A percentile compares a stretch with the other conserved stretches of the same genome.
These are phyloP conservation scores for Tigriopus japonicus DNA, from an alignment of 1,140 invertebrate genomes.

Conservation along the genomic window DNA sequence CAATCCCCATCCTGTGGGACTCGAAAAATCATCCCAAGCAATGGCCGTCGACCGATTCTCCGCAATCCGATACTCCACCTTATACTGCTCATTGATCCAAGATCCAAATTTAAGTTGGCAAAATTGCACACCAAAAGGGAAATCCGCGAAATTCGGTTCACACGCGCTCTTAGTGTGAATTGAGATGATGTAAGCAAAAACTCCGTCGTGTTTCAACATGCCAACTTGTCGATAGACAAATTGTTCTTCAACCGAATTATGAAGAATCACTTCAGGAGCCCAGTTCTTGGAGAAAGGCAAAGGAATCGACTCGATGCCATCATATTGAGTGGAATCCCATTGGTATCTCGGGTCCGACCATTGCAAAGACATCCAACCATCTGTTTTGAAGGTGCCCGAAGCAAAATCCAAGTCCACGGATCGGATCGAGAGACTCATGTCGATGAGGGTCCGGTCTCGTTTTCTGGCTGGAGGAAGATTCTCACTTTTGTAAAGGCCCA, in stretches of 20 bases:
- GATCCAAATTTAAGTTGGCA: conserved; percentile 1
- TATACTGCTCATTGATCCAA: conserved; percentile 3
- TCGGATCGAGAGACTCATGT: neutral
- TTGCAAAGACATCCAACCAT: neutral
- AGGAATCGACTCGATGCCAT: neutral
- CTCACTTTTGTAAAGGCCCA: neutral
- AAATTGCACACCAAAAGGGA: neutral
- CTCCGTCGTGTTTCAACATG: neutral
- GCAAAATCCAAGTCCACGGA: conserved; percentile 4
- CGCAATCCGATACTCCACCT: neutral
- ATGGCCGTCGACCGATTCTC: neutral
- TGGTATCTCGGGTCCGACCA: neutral
- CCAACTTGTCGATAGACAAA: conserved; percentile 6
- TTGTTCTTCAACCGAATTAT: neutral
- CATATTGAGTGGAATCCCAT: neutral
- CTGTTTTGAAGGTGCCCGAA: neutral
- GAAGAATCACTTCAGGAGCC: conserved; percentile 1
- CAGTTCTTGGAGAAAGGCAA: neutral
- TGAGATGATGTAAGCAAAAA: neutral
- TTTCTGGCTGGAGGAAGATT: neutral
- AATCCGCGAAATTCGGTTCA: neutral
- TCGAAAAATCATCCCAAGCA: neutral
- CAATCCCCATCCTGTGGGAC: neutral
- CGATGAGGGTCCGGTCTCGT: neutral
- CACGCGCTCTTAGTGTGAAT: neutral